Evolutionary conservation across 2,888 invertebrate species (phyloP).

Genomic region (Caenorhabditis afra): DNA sequence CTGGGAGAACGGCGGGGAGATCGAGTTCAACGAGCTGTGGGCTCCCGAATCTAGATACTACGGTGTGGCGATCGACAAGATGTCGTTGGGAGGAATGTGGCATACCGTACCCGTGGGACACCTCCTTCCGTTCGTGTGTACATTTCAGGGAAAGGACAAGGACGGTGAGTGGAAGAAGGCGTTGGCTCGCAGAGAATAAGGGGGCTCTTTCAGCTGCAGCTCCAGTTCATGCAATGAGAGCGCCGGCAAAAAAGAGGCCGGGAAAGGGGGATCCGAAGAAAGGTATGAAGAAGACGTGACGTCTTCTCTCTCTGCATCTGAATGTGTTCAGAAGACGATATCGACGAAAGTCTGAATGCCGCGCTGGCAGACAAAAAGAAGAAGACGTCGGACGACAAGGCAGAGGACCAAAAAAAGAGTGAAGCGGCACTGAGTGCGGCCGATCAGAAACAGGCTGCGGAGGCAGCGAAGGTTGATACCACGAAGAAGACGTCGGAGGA

Average conservation of each 20-base stretch:
- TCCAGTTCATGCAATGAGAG: constrained; percentile 44
- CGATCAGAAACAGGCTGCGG: constrained; percentile 5
- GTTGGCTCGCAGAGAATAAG: background rate
- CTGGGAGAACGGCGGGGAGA: constrained; percentile 47
- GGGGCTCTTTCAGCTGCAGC: constrained; percentile 18
- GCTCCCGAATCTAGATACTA: constrained; percentile 41
- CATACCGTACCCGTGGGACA: constrained; percentile 45
- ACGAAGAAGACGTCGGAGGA: constrained; percentile 2
- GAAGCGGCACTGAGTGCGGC: constrained; percentile 12
- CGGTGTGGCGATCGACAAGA: constrained; percentile 47
- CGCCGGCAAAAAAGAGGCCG: constrained; percentile 39
- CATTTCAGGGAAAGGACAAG: constrained; percentile 48
- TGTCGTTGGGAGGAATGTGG: constrained; percentile 47
- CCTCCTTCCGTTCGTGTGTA: constrained; percentile 43
- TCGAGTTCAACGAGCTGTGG: constrained; percentile 49
- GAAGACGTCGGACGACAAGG: constrained; percentile 22
- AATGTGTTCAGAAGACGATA: constrained; percentile 24
- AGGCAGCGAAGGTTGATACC: constrained; percentile 11
- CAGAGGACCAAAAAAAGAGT: constrained; percentile 21
- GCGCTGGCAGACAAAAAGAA: constrained; percentile 25
- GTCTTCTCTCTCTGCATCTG: too few relatives aligned
- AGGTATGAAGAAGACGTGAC: background rate
- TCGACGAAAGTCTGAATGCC: constrained; percentile 42
- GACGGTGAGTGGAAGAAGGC: constrained; percentile 10
- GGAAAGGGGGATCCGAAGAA: constrained; percentile 4